Percentiles rank a stretch among this genome's conserved stretches.
Conservation (phyloP, 2,113 vertebrate genomes). For the Nothobranchius kuhntae region DNA sequence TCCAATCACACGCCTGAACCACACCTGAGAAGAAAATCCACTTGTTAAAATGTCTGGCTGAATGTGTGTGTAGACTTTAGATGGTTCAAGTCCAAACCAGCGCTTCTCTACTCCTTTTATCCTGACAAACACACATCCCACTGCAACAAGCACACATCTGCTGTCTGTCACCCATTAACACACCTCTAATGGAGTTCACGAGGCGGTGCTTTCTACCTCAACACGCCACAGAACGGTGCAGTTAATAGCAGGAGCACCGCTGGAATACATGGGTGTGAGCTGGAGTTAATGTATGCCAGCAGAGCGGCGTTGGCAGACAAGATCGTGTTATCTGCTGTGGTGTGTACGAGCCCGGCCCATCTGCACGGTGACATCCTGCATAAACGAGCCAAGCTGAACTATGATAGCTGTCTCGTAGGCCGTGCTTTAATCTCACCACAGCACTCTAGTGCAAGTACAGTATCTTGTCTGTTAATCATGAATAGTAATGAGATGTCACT, state of each 20-base stretch:
- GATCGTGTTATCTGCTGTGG: conserved; percentile 48
- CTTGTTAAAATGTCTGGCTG: conserved; percentile 1
- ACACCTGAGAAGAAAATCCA: neutral
- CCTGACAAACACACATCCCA: conserved; percentile 19
- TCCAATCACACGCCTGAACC: neutral
- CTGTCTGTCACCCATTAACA: conserved; percentile 41
- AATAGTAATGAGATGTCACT: conserved; percentile 45
- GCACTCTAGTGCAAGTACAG: conserved; percentile 29
- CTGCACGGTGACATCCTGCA: conserved; percentile 59
- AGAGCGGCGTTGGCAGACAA: conserved; percentile 70
- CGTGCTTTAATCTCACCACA: conserved; percentile 32
- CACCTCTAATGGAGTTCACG: conserved; percentile 71
- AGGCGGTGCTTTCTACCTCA: conserved; percentile 61
- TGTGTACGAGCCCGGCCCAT: conserved; percentile 54
- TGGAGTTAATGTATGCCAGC: conserved; percentile 65
- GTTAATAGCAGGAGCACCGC: conserved; percentile 59
- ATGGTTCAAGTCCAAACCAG: conserved; percentile 48
- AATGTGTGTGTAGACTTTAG: conserved; percentile 21
- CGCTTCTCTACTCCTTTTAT: conserved; percentile 31
- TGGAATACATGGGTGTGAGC: conserved; percentile 68
- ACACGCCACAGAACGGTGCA: conserved; percentile 42
- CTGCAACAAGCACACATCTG: neutral
- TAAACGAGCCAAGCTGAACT: conserved; percentile 62
- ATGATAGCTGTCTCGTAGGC: conserved; percentile 60
- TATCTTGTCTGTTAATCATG: conserved; percentile 33